phyloP scores from a whole-genome alignment of 2,888 invertebrate genomes.

The Coelopa pilipes region DNA sequence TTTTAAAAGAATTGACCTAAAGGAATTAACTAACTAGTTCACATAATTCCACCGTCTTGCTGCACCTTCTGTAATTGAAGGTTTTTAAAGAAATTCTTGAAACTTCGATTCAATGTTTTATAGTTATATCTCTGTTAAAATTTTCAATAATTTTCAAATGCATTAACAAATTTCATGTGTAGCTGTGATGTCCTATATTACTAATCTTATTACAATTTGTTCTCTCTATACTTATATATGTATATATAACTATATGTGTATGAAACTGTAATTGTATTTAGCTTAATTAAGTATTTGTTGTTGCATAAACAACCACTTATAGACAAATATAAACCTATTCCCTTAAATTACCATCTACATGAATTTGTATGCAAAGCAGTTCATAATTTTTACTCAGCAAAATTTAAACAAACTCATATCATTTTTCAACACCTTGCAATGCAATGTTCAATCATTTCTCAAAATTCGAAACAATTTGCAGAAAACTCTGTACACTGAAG shows the following conservation, averaged over 20 bases:
- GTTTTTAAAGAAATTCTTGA: not conserved
- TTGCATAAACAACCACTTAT: not conserved
- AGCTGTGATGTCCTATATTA: slow-evolving; percentile 48
- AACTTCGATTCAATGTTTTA: not conserved
- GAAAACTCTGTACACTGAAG: slow-evolving; percentile 64
- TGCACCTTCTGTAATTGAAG: no score
- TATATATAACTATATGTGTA: slow-evolving; percentile 4
- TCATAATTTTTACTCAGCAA: slow-evolving; percentile 32
- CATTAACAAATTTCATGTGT: slow-evolving; percentile 31
- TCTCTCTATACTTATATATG: not conserved
- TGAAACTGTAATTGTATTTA: not conserved
- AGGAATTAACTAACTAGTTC: not conserved
- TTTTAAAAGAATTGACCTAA: slow-evolving; percentile 42
- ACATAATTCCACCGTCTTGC: not conserved
- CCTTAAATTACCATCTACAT: not conserved
- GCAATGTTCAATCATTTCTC: not conserved
- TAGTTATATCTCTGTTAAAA: slow-evolving; percentile 23
- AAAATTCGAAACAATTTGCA: slow-evolving; percentile 42
- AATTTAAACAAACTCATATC: slow-evolving; percentile 26
- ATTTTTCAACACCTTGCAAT: slow-evolving; percentile 5
- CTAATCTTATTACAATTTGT: not conserved
- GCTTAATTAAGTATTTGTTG: slow-evolving; percentile 22
- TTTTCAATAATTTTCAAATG: not conserved
- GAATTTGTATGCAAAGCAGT: not conserved
- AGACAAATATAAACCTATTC: not conserved